Percentiles rank a stretch among this genome's conserved stretches.
phyloP scores from a whole-genome alignment of 2,888 invertebrate genomes.

The Eustalomyia histrio region DNA sequence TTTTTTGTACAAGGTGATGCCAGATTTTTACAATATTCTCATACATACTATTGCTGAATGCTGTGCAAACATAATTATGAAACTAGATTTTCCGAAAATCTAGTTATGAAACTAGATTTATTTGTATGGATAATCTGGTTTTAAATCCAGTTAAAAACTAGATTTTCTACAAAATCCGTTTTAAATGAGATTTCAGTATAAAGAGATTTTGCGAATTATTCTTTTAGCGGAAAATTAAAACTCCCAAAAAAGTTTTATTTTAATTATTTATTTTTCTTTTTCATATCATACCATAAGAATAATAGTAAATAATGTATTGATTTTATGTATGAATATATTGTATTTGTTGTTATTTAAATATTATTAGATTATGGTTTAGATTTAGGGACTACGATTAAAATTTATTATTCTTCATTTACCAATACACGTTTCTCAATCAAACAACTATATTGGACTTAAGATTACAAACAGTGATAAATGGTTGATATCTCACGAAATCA shows the following conservation, averaged over 20 bases:
- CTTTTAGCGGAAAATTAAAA: background rate
- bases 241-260: background rate
- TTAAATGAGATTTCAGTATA: too few species aligned
- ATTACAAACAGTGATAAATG: constrained; percentile 18
- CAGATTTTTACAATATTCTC: too few species aligned
- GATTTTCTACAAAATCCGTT: too few species aligned
- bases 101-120: too few species aligned
- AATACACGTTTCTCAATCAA: constrained; percentile 13
- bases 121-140: too few species aligned
- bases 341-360: constrained; percentile 13
- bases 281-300: constrained; percentile 51
- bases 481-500: background rate
- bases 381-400: constrained; percentile 29
- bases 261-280: constrained; percentile 20
- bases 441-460: constrained; percentile 19
- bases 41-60: too few species aligned
- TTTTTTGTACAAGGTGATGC: too few species aligned
- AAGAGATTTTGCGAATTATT: too few species aligned
- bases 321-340: constrained; percentile 41
- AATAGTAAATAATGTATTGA: constrained; percentile 48
- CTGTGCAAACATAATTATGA: too few species aligned
- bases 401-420: constrained; percentile 8
- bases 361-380: constrained; percentile 19
- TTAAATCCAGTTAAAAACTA: too few species aligned
- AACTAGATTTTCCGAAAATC: too few species aligned